Evolutionary conservation across 2,797 vertebrate genomes (phyloP), one percentile per base, ranked within the genome.

Genomic region (Prionace glauca): DNA sequence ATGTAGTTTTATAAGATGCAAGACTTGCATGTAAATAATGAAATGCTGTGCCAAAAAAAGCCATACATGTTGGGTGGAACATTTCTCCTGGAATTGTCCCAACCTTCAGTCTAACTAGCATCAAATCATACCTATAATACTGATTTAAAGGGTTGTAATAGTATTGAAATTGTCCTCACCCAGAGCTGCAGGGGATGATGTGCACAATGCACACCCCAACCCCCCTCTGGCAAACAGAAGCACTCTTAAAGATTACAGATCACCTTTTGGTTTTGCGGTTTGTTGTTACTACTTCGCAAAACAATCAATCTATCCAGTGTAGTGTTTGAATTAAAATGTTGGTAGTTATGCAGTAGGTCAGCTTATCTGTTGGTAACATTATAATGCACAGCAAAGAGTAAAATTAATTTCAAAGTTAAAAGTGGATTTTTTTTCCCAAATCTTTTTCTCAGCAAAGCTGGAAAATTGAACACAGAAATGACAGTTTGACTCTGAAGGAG

Each of bases 21-120:
- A 36, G 81, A 50, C 45, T 50, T 50, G 45, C 45, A 50, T 50
- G 45, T 62, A 62, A 62, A 12, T 29, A 62, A 16, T 92, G n/a
- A 92, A 92, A n/a, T 65, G 67, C 62, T 36, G 32, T 67, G 62
- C 32, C n/a, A 69, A 93, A n/a, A n/a, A 93, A 92, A 56, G 86
- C 56, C 45, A 88, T 65, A 60, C 20, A 65, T 20, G 14, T 56
- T 62, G 90, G 90, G 36, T 36, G n/a, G 67, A 72, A 94, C 3
- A 20, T 94, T 45, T 16, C 24, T 50, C 3, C 10, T 71, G 65
- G 65, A 69, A 24, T 36, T 92, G 32, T 56, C 50, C 5, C 50
- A 56, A 12, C 14, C 77, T 81, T n/a, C 36, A 84, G 36, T 22
- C 29, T 65, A n/a, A 65, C 32, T 29, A 22, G 60, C 14, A 32